These are phyloP conservation scores for Dolichoris vasculosae DNA, from an alignment of 1,140 invertebrate genomes.

Conservation along the genomic window DNA sequence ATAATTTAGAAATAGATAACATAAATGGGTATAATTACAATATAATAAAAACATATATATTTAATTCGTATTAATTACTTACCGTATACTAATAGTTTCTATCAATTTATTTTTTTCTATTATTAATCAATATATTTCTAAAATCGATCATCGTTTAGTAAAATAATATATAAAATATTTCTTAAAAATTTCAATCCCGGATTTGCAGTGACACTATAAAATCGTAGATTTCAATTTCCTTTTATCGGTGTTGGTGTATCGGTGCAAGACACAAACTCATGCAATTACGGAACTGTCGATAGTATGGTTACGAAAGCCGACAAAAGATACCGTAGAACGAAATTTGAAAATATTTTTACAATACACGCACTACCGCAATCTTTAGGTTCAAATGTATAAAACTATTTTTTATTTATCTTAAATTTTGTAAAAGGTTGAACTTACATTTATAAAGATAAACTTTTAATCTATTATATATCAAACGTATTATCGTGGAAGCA, in stretches of 20 bases:
- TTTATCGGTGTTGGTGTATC: no score
- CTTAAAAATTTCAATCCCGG: not conserved
- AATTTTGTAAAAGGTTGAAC: not conserved
- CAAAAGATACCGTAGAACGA: constrained; percentile 6
- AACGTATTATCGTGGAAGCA: not conserved
- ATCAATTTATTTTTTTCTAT: no score
- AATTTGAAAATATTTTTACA: constrained; percentile 12
- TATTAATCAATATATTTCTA: no score
- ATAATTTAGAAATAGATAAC: no score
- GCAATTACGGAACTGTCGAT: constrained; percentile 27
- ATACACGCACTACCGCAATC: not conserved
- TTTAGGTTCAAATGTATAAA: not conserved
- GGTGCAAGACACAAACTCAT: not conserved
- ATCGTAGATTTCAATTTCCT: not conserved
- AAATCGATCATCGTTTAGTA: not conserved
- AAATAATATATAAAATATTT: not conserved
- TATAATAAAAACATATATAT: no score
- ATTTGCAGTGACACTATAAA: not conserved
- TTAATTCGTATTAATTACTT: no score
- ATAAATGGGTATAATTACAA: no score
- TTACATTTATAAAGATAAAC: not conserved
- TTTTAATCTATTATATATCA: not conserved
- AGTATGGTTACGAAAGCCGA: constrained; percentile 28
- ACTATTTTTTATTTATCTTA: not conserved
- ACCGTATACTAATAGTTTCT: no score